A percentile compares a stretch with the other conserved stretches of the same genome.
Conservation (phyloP, 2,888 invertebrate species). For the Rhingia campestris region DNA sequence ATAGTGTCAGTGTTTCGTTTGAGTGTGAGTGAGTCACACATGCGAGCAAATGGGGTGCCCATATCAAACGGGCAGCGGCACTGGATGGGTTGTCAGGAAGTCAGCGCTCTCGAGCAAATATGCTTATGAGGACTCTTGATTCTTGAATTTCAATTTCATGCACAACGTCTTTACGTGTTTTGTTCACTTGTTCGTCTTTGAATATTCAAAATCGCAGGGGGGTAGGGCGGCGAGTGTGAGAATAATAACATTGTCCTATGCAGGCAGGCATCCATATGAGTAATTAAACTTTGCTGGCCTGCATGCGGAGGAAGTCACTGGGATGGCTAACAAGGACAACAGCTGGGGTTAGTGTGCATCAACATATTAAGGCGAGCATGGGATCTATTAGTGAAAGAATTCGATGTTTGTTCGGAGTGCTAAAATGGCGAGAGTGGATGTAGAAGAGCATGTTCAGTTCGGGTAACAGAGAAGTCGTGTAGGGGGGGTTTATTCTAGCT, state of each 20-base stretch:
- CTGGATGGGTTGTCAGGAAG: slow-evolving; percentile 53
- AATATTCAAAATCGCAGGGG: slow-evolving; percentile 31
- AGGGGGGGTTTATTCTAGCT: too few species aligned
- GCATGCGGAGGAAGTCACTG: too few species aligned
- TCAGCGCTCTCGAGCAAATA: slow-evolving; percentile 17
- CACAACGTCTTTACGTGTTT: slow-evolving; percentile 35
- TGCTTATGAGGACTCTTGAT: slow-evolving; percentile 18
- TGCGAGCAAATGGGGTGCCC: slow-evolving; percentile 41
- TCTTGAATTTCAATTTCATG: slow-evolving; percentile 52
- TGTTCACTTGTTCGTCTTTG: slow-evolving; percentile 48
- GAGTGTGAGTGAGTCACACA: slow-evolving; percentile 30
- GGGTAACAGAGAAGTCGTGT: too few species aligned
- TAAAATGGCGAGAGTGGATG: too few species aligned
- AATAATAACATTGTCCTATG: background rate
- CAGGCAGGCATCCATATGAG: background rate
- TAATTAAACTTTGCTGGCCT: background rate
- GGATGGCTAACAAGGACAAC: too few species aligned
- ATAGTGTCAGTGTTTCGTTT: slow-evolving; percentile 13
- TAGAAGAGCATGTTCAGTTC: too few species aligned
- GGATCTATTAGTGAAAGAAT: too few species aligned
- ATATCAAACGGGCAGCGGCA: slow-evolving; percentile 49
- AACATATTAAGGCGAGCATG: too few species aligned
- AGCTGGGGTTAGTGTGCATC: too few species aligned
- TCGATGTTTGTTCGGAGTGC: too few species aligned
- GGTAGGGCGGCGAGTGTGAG: background rate